phyloP scores from a whole-genome alignment of 2,888 invertebrate genomes.

The Hedya salicella region DNA sequence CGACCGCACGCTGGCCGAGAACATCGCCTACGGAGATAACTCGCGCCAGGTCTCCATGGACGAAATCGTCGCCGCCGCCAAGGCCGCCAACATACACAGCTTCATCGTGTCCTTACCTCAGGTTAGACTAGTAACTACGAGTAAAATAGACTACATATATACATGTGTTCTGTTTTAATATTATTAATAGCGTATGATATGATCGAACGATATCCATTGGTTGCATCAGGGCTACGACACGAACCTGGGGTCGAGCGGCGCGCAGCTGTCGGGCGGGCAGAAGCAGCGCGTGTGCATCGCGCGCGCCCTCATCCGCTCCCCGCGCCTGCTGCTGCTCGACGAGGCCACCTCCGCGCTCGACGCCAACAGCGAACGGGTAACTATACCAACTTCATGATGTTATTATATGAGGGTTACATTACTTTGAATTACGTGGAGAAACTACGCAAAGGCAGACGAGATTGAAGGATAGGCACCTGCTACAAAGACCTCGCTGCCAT shows the following conservation, averaged over 20 bases:
- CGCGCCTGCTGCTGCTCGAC: conserved; percentile 87
- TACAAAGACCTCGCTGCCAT: too few species aligned
- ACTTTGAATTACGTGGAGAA: too few species aligned
- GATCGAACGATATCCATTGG: background rate
- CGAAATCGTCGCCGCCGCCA: conserved; percentile 90
- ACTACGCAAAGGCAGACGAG: too few species aligned
- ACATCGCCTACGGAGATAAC: conserved; percentile 95
- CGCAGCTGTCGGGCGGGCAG: conserved; percentile 89
- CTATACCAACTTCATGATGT: conserved; percentile 57
- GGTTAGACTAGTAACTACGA: too few species aligned
- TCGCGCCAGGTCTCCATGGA: conserved; percentile 87
- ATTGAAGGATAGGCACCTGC: too few species aligned
- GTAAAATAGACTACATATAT: too few species aligned
- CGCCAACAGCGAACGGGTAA: conserved; percentile 88
- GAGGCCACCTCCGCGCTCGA: conserved; percentile 89
- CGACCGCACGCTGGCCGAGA: conserved; percentile 92
- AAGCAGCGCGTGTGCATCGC: conserved; percentile 91
- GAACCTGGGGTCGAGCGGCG: conserved; percentile 87
- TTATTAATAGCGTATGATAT: too few species aligned
- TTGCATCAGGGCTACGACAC: conserved; percentile 87
- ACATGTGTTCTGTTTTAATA: too few species aligned
- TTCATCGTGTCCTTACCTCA: conserved; percentile 90
- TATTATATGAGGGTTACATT: conserved; percentile 84
- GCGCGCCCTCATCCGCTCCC: conserved; percentile 87
- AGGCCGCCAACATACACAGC: conserved; percentile 91